Evolutionary conservation across 2,113 vertebrate species (phyloP), one percentile per base, ranked within the genome.

Genomic region (Pangasianodon hypophthalmus): DNA sequence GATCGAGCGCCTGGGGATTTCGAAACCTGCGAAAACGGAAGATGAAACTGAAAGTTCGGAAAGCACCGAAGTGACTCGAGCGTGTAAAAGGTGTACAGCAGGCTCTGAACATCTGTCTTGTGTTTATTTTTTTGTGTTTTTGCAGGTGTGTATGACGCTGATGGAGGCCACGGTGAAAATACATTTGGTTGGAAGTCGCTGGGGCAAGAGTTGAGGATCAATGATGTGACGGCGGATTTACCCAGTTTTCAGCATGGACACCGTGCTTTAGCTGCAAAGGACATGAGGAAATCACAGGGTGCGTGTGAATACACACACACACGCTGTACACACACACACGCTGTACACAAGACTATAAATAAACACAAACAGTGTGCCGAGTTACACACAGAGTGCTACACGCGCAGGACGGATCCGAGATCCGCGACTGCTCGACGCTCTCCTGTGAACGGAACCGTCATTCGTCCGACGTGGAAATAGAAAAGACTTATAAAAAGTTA

Each of bases 221-320:
- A 99, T 96, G 97, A 99, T 97, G 97, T 99, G 97, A 99, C 97
- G 92, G 94, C 94, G 93, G 98, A 99, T 96, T 97, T 97, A 95
- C 97, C 96, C 94, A 96, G 95, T 97, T 97, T 99, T 98, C 98
- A 99, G 95, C 98, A 99, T 99, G 98, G 98, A 96, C 98, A 96
- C 96, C 97, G 98, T 99, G 98, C 98, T 94, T 98, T 99, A 99
- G 97, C 97, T 97, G 96, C 98, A 95, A 99, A 99, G 98, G 98
- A 99, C 95, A 99, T 99, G 98, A 99, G 98, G 97, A 99, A 99
- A 98, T 97, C 97, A 96, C 98, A 99, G 97, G 98, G 98, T 99
- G 96, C 96, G 96, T 67, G 71, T n/a, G 37, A 9, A 10, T 1
- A 6, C 32, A 21, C 37, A 21, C 32, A 41, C 19, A 77, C 73